Evolutionary conservation across 2,113 vertebrate genomes (phyloP).

Genomic region (Sceloporus tristichus): DNA sequence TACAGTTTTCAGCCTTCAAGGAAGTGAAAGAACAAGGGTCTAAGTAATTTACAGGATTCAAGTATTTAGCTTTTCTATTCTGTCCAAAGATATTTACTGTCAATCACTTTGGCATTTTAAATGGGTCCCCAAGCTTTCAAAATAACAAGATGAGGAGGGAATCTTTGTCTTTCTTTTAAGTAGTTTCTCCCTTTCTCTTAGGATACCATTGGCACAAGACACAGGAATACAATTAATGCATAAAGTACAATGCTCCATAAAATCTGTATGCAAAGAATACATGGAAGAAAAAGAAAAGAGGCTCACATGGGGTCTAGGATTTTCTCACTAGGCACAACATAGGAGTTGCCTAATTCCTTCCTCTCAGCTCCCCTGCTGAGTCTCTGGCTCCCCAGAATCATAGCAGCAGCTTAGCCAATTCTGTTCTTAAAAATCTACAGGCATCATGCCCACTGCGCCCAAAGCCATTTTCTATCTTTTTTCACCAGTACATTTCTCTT

Average conservation of each 20-base stretch:
- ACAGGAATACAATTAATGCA: constrained; percentile 10
- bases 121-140: constrained; percentile 26
- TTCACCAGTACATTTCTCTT: neutral
- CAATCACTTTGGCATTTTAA: constrained; percentile 15
- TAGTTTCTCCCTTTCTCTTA: neutral
- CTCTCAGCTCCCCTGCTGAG: neutral
- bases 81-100: neutral
- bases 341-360: neutral
- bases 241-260: neutral
- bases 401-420: neutral
- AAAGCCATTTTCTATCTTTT: neutral
- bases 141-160: neutral
- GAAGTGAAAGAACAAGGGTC: neutral
- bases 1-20: neutral
- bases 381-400: neutral
- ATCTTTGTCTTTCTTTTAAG: constrained; percentile 16
- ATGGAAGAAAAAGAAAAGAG: constrained; percentile 10
- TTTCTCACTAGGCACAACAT: neutral
- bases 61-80: constrained; percentile 10
- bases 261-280: neutral
- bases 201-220: constrained; percentile 15
- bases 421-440: neutral
- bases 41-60: constrained; percentile 11
- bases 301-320: constrained; percentile 4
- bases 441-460: neutral